Evolutionary conservation across 2,797 vertebrate species (phyloP).

Genomic region (Dromococcyx pavoninus): DNA sequence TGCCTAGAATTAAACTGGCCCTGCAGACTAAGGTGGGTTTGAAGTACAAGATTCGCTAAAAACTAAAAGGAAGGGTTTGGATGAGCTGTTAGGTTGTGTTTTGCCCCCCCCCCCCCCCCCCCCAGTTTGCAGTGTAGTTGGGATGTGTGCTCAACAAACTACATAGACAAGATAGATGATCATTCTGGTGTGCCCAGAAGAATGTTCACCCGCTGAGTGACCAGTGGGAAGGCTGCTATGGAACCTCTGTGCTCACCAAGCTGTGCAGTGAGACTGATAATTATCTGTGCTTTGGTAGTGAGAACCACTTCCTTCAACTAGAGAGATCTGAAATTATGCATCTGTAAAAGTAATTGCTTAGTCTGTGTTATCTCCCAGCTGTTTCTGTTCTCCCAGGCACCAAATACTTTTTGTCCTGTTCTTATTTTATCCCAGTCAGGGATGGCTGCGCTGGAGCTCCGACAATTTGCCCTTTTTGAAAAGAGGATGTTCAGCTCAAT

Average conservation of each 20-base stretch:
- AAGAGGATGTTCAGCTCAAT: not conserved
- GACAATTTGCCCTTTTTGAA: not conserved
- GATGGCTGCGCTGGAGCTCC: not conserved
- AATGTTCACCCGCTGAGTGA: accelerated
- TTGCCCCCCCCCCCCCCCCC: too few relatives aligned
- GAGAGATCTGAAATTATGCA: not conserved
- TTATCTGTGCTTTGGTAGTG: not conserved
- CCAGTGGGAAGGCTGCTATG: not conserved
- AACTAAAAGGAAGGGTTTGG: not conserved
- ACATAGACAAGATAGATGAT: not conserved
- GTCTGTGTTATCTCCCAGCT: not conserved
- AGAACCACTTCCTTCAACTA: not conserved
- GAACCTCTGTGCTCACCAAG: not conserved
- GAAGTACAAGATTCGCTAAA: not conserved
- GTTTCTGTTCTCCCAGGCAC: not conserved
- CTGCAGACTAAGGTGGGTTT: not conserved
- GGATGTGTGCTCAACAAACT: accelerated
- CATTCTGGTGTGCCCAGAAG: not conserved
- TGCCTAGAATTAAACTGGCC: not conserved
- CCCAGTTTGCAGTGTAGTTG: not conserved
- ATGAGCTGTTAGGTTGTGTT: not conserved
- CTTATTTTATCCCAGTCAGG: not conserved
- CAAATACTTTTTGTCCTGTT: not conserved
- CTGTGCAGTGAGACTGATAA: accelerated
- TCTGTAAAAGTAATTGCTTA: not conserved